phyloP scores from a whole-genome alignment of 2,113 vertebrate species.

The Rattus norvegicus region DNA sequence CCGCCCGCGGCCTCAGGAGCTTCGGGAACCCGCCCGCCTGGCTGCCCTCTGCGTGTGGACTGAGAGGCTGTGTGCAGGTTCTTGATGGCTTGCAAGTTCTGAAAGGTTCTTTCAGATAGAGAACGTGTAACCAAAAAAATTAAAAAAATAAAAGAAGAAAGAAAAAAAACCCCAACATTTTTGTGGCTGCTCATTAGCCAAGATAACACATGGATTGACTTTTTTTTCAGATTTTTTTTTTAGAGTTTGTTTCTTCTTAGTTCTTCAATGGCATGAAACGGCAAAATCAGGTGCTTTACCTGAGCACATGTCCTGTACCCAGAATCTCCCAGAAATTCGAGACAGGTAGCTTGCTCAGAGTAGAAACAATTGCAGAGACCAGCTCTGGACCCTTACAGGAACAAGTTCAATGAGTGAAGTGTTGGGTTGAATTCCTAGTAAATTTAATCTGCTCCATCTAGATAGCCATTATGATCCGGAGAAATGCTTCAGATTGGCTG shows the following conservation, averaged over 20 bases:
- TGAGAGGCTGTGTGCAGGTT: not conserved
- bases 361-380: not conserved
- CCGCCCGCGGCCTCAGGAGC: not conserved
- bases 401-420: not conserved
- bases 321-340: not conserved
- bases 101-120: not conserved
- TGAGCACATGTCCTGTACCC: not conserved
- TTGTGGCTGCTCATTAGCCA: not conserved
- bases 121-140: not conserved
- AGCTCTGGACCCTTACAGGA: not conserved
- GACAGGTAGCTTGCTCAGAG: not conserved
- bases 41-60: not conserved
- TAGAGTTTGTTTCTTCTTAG: not conserved
- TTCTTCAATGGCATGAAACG: conserved; percentile 22
- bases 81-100: conserved; percentile 28
- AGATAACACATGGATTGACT: not conserved
- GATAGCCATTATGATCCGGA: not conserved
- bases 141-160: not conserved
- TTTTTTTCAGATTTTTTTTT: conserved; percentile 22
- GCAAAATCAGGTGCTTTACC: not conserved
- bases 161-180: not conserved
- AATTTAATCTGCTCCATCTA: not conserved
- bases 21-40: rapidly evolving
- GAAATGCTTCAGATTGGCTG: not conserved
- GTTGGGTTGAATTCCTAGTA: not conserved